phyloP scores from a whole-genome alignment of 2,113 vertebrate genomes.

The Paramisgurnus dabryanus region DNA sequence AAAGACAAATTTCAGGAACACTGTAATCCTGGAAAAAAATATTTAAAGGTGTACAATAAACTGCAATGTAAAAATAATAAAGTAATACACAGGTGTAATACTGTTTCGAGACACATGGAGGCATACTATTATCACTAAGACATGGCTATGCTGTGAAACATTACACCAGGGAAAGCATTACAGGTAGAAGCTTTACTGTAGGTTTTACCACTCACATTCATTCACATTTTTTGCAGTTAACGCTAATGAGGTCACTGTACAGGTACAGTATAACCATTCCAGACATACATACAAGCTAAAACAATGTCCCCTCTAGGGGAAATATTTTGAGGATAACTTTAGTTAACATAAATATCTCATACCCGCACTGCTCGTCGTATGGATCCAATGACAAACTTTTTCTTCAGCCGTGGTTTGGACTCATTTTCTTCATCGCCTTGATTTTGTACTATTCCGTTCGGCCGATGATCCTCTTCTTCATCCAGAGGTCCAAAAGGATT shows the following conservation, averaged over 20 bases:
- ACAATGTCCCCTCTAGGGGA: too few species aligned
- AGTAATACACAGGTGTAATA: neutral
- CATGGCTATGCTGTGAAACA: neutral
- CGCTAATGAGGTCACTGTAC: too few species aligned
- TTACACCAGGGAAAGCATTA: neutral
- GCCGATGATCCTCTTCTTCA: conserved; percentile 51
- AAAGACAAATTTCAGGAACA: conserved; percentile 85
- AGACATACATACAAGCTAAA: neutral
- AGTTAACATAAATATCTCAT: conserved; percentile 53
- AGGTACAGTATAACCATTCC: neutral
- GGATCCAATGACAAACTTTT: conserved; percentile 81
- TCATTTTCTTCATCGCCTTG: conserved; percentile 14
- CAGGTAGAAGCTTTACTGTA: too few species aligned
- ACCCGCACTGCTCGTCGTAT: conserved; percentile 85
- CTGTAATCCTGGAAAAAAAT: conserved; percentile 80
- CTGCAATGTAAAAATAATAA: too few species aligned
- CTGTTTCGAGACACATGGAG: conserved; percentile 54
- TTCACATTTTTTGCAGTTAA: too few species aligned
- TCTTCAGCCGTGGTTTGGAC: neutral
- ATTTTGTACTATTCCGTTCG: conserved; percentile 44
- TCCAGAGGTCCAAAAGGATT: conserved; percentile 67
- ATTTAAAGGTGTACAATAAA: too few species aligned
- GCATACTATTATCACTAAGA: conserved; percentile 4
- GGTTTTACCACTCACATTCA: too few species aligned
- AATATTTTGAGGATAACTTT: too few species aligned